phyloP scores from a whole-genome alignment of 2,888 invertebrate genomes.

The Tenthredo scrophulariae region DNA sequence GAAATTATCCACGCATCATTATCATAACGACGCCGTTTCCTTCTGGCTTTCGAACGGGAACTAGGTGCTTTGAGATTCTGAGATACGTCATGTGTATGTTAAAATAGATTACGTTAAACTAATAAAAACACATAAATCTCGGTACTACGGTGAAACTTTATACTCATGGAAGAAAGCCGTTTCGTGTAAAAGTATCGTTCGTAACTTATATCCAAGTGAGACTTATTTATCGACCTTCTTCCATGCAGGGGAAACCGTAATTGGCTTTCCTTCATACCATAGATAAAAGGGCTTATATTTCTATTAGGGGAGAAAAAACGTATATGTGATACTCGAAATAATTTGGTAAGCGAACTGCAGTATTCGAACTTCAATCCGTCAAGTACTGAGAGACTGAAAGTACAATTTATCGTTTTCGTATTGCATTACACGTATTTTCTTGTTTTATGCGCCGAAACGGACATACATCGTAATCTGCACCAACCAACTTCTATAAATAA shows the following conservation, averaged over 20 bases:
- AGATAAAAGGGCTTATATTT: neutral
- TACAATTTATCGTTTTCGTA: neutral
- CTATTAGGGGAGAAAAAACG: neutral
- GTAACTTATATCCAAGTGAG: slow-evolving; percentile 48
- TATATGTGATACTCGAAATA: neutral
- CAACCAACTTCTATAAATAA: slow-evolving; percentile 36
- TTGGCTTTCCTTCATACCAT: slow-evolving; percentile 46
- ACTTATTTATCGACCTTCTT: slow-evolving; percentile 52
- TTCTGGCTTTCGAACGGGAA: slow-evolving; percentile 20
- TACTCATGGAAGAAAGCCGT: slow-evolving; percentile 53
- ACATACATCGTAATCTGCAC: slow-evolving; percentile 31
- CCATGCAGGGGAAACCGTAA: slow-evolving; percentile 32
- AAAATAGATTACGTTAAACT: slow-evolving; percentile 45
- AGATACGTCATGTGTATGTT: slow-evolving; percentile 33
- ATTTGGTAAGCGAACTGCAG: slow-evolving; percentile 7
- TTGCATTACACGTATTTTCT: neutral
- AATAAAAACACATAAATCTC: slow-evolving; percentile 52
- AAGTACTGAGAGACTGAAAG: neutral
- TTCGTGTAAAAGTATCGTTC: slow-evolving; percentile 53
- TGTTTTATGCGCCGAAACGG: neutral
- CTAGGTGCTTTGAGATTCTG: slow-evolving; percentile 5
- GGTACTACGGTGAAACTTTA: slow-evolving; percentile 49
- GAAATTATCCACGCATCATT: slow-evolving; percentile 37
- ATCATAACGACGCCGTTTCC: slow-evolving; percentile 43
- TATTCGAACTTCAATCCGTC: neutral